These are phyloP conservation scores for Vulpes lagopus DNA, from an alignment of 2,113 vertebrate species.

Conservation along the genomic window DNA sequence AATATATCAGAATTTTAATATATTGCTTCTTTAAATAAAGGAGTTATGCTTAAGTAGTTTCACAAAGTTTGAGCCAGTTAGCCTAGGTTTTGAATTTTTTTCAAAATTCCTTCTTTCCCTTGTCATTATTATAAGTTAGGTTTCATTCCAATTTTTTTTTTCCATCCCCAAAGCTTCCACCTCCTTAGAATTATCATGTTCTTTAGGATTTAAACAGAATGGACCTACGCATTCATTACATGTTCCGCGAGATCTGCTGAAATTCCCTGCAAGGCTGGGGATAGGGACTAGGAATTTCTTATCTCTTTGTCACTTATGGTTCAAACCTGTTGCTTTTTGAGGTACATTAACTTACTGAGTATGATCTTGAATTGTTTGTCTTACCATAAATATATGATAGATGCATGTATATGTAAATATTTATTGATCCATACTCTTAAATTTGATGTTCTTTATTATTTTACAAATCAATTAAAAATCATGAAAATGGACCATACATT, in stretches of 20 bases:
- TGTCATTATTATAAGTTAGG: neutral
- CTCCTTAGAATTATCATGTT: neutral
- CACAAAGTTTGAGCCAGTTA: neutral
- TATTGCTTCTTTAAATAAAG: neutral
- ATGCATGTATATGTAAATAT: neutral
- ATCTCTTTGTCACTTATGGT: neutral
- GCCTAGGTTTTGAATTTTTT: neutral
- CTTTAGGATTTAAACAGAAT: neutral
- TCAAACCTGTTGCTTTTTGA: neutral
- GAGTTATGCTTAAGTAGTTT: neutral
- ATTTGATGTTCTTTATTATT: neutral
- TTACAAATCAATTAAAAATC: neutral
- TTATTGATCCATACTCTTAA: neutral
- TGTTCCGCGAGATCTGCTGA: neutral
- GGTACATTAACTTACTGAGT: neutral
- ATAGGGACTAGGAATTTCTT: fast-evolving
- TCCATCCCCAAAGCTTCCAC: neutral
- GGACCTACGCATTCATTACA: neutral
- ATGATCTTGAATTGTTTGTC: neutral
- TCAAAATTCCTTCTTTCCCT: neutral
- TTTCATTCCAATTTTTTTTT: neutral
- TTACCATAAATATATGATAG: neutral
- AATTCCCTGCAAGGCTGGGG: fast-evolving
- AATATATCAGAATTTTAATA: neutral
- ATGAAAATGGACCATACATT: neutral